These are phyloP conservation scores for Pungitius pungitius DNA, from an alignment of 2,113 vertebrate species.

Conservation along the genomic window DNA sequence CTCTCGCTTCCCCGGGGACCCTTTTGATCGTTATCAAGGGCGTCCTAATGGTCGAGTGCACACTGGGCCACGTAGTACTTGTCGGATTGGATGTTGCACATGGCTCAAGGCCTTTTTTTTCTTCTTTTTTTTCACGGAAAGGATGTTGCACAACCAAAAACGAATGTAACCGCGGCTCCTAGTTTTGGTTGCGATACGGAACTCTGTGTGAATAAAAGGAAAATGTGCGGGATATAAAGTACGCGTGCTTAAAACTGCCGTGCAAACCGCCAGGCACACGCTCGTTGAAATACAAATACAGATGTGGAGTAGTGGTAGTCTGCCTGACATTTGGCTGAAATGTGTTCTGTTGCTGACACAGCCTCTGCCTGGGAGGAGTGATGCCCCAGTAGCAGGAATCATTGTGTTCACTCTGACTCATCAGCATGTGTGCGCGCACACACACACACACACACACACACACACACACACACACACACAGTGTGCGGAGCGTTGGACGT, in stretches of 20 bases:
- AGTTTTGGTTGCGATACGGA: constrained; percentile 2
- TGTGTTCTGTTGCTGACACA: constrained; percentile 71
- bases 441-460: constrained; percentile 8
- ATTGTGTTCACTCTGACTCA: constrained; percentile 62
- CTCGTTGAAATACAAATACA: constrained; percentile 14
- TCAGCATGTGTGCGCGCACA: constrained; percentile 38
- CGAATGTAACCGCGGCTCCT: not conserved
- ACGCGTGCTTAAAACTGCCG: constrained; percentile 11
- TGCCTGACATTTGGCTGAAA: constrained; percentile 72
- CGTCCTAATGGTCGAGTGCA: constrained; percentile 33
- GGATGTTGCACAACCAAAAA: constrained; percentile 9
- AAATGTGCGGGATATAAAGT: constrained; percentile 9
- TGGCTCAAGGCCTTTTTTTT: constrained; percentile 29
- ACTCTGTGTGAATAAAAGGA: not conserved
- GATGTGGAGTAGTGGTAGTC: constrained; percentile 31
- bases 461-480: constrained; percentile 13
- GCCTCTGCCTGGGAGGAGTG: constrained; percentile 55
- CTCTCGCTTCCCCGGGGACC: constrained; percentile 14
- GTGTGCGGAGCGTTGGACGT: constrained; percentile 18
- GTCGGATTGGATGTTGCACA: constrained; percentile 21
- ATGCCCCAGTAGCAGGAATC: constrained; percentile 63
- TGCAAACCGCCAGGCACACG: not conserved
- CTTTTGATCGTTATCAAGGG: constrained; percentile 58
- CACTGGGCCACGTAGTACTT: constrained; percentile 17
- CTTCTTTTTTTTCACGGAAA: constrained; percentile 19